Base-by-base conservation (phyloP, 2,888 invertebrate species). In the Microplitis manilae region DNA sequence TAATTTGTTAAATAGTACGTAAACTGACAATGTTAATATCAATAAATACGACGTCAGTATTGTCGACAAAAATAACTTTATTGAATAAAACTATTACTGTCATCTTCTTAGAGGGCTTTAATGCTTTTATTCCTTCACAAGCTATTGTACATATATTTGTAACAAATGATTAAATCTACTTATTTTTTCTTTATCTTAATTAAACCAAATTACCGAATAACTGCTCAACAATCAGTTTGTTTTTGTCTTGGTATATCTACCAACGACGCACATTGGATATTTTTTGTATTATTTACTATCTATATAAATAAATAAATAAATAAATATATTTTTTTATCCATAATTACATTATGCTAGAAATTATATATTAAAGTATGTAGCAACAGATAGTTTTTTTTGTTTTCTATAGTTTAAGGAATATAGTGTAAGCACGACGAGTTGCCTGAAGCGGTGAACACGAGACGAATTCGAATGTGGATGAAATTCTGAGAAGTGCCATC, bases 381-480 rank as follows among this genome's bases (percentile, higher is more conserved):
- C 62, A 62, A 62, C 62, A 20, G 20, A 2, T 62, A 65, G 20
- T 5, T 30, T 65, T 61, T 71, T 60, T 65, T 73, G 62, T 30
- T 64, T 64, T 62, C 40, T 61, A 13, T 9, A 68, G 68, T 59
- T 70, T 59, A 60, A 61, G 17, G 15, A 68, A 68, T 59, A 68
- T 68, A 60, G 75, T 69, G 64, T 75, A 68, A 40, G 68, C 41
- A 68, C 40, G 68, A 68, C 68, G 50, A 68, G 62, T 41, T 75
- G 62, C 69, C 75, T 69, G 62, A 68, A 75, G 68, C 75, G 74
- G 30, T 65, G 65, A 73, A 73, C 77, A 77, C 77, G 77, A 71
- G 74, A 77, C 74, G 77, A 77, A 77, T 77, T 77, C 77, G 77
- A 77, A 77, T 77, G 77, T 70, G 77, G 71, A 77, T 74, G 71